Evolutionary conservation across 2,113 vertebrate species (phyloP).

Genomic region (Chauna torquata): DNA sequence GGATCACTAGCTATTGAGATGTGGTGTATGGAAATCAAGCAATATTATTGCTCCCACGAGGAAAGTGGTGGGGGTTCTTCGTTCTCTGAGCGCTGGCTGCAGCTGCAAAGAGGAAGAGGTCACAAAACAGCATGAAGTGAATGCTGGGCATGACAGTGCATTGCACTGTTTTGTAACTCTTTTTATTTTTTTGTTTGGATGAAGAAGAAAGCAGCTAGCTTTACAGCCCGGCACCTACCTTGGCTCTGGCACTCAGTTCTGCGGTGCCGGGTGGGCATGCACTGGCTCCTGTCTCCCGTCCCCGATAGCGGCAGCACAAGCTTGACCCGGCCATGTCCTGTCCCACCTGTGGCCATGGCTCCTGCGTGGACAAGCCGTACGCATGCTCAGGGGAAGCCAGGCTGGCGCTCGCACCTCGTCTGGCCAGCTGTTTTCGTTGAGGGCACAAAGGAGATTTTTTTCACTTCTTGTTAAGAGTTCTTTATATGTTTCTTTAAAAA

Average conservation of each 20-base stretch:
- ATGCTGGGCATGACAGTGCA: slow-evolving; percentile 6
- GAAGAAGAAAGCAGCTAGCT: neutral
- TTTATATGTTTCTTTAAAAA: neutral
- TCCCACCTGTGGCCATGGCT: neutral
- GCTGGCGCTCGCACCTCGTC: neutral
- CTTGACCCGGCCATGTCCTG: neutral
- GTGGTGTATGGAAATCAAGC: neutral
- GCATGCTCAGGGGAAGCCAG: too few relatives aligned
- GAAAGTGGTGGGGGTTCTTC: rapidly evolving
- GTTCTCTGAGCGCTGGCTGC: neutral
- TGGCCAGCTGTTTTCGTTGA: neutral
- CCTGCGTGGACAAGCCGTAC: neutral
- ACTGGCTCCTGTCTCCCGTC: neutral
- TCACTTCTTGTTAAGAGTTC: neutral
- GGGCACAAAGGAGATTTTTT: neutral
- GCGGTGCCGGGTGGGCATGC: too few relatives aligned
- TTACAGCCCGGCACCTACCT: neutral
- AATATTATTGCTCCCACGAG: neutral
- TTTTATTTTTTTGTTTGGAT: neutral
- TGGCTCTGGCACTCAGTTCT: neutral
- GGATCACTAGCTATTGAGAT: neutral
- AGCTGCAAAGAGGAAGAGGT: neutral
- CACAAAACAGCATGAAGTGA: neutral
- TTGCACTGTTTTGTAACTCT: neutral
- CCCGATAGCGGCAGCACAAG: neutral